Evolutionary conservation across 2,797 vertebrate genomes (phyloP), one percentile per base, ranked within the genome.

Genomic region (Argya squamiceps): DNA sequence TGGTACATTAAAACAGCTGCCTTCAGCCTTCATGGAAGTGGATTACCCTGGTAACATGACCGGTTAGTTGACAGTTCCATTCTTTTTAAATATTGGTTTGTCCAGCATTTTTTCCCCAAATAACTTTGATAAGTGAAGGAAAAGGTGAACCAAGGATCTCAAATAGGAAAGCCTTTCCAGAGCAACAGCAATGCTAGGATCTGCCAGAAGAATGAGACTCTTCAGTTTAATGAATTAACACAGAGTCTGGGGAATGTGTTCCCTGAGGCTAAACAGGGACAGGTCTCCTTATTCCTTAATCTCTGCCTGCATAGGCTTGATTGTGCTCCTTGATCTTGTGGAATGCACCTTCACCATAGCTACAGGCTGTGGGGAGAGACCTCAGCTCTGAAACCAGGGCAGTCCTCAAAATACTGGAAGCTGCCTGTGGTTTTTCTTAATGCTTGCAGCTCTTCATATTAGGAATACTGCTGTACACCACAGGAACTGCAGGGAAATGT

Each of bases 241-340:
- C 27, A 71, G 14, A 60, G 20, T 77, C 43, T 34, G 26, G 19
- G 83, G 93, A 95, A 95, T 91, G 76, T 92, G 58, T 64, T 84
- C 60, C 94, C 68, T 3, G 15, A 84, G 92, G 96, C 93, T 80
- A 65, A 84, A 46, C 5, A 27, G 67, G 68, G 80, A 87, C 85
- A 41, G 22, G 15, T 79, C 84, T 85, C n/a, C 60, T 52, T 86
- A 49, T 87, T 88, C 68, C 60, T 79, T 94, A 90, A 87, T 95
- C 74, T 92, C 67, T 93, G 67, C 93, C 83, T 92, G 93, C 62
- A 84, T 29, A 44, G 95, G 70, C 90, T 94, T 96, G 96, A 95
- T 95, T 95, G 77, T 89, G 53, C 77, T 82, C 11, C 59, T 93
- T 90, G 67, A 77, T 93, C 60, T 84, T 71, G 49, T 91, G 94